Base-by-base conservation (phyloP, 92 coral and sea anemone species). In the Palythoa caribaeorum region DNA sequence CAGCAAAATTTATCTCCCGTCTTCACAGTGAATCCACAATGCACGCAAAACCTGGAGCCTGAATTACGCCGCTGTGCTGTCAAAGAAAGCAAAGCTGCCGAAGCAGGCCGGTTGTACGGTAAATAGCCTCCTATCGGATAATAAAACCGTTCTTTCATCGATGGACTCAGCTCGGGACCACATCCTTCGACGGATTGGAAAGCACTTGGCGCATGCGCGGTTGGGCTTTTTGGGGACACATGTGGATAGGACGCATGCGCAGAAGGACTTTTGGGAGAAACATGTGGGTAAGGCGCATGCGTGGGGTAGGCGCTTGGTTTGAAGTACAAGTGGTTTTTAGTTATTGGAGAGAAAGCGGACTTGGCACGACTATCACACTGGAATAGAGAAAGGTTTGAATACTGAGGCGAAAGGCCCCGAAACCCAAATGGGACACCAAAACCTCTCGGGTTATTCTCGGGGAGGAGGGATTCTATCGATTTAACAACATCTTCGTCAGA, bases 271-370 rank as follows among this genome's bases (percentile, higher is more conserved):
- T 91, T 94, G 8, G 90, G 90, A 62, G 89, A 70, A 9, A 94
- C 77, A 52, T 85, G 78, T 5, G 83, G 39, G 51, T 79, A 89
- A 15, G 69, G 94, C 71, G 89, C 83, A 69, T 90, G 93, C 73
- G 88, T 62, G 20, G 90, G 38, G 28, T 80, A 48, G 57, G 91
- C 17, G 63, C 95, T 84, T 38, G 95, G 90, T 69, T 91, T 89
- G 53, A 91, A 63, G 74, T 17, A 93, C 9, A 93, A 66, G 53
- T 93, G 94, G 70, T 92, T 81, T 90, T 94, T 94, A 6, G 96
- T 78, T 60, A 94, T 93, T 12, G 98, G 98, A 9, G 98, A 97
- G 87, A 97, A 97, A 38, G 99, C 99, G 14, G 99, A 97, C 80
- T 90, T 89, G n/a, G 90, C 66, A 9, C 86, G 84, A 59, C 88